A percentile compares a stretch with the other conserved stretches of the same genome.
phyloP scores from a whole-genome alignment of 2,113 vertebrate genomes.

The Probosciger aterrimus region DNA sequence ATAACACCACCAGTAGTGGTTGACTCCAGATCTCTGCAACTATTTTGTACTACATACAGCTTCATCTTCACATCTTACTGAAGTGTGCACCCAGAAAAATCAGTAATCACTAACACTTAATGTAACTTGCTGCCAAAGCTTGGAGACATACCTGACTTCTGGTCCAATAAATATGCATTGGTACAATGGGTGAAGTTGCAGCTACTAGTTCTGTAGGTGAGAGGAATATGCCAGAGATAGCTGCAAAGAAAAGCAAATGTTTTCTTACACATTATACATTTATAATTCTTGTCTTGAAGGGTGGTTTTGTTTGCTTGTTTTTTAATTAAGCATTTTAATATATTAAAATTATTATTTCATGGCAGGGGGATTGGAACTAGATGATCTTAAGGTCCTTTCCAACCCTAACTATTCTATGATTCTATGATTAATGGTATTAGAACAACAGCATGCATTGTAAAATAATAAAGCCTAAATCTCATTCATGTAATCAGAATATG shows the following conservation, averaged over 20 bases:
- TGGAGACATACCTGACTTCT: constrained; percentile 79
- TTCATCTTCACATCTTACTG: not conserved
- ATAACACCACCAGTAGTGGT: not conserved
- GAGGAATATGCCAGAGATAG: constrained; percentile 88
- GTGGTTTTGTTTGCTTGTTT: not conserved
- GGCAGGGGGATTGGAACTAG: not conserved
- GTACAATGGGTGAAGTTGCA: constrained; percentile 74
- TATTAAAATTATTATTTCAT: not conserved
- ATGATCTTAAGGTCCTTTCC: not conserved
- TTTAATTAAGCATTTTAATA: not conserved
- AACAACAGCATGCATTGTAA: not conserved
- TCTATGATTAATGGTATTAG: not conserved
- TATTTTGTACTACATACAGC: rapidly evolving
- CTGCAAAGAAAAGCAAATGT: constrained; percentile 60
- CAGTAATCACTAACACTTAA: not conserved
- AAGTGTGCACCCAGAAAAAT: not conserved
- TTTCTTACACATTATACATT: not conserved
- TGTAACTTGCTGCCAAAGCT: not conserved
- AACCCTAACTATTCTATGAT: not conserved
- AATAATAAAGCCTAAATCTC: not conserved
- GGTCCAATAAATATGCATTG: constrained; percentile 77
- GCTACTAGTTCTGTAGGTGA: constrained; percentile 83
- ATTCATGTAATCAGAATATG: not conserved
- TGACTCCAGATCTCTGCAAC: not conserved
- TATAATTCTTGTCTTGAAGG: not conserved